These are phyloP conservation scores for Brenthis ino DNA, from an alignment of 2,888 invertebrate species.

Conservation along the genomic window DNA sequence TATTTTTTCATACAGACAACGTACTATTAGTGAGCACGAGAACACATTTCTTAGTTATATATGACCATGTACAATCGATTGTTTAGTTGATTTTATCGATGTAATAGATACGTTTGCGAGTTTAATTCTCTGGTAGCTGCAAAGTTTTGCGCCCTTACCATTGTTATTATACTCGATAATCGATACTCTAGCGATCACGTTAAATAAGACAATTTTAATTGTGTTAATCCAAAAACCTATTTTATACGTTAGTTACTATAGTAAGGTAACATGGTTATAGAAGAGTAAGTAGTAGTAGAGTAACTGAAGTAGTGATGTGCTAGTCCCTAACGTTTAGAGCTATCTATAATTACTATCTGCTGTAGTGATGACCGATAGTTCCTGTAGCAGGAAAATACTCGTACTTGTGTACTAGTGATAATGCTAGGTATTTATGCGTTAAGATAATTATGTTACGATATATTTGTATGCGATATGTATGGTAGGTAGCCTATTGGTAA, in stretches of 20 bases:
- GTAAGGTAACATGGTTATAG: no score
- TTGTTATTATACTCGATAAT: neutral
- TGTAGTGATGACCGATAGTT: slow-evolving; percentile 44
- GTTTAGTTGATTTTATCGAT: slow-evolving; percentile 9
- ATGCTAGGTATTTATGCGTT: slow-evolving; percentile 11
- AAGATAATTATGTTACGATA: slow-evolving; percentile 1
- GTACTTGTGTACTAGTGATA: slow-evolving; percentile 12
- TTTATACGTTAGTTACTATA: no score
- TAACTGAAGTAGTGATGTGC: slow-evolving; percentile 16
- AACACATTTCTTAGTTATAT: neutral
- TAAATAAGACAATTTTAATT: neutral
- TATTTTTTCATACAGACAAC: neutral
- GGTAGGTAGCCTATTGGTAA: neutral
- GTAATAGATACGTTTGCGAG: slow-evolving; percentile 11
- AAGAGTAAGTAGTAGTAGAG: neutral
- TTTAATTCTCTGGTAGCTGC: slow-evolving; percentile 10
- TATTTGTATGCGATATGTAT: neutral
- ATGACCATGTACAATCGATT: slow-evolving; percentile 7
- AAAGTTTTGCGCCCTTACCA: neutral
- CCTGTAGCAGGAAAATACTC: slow-evolving; percentile 32
- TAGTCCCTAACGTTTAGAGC: slow-evolving; percentile 35
- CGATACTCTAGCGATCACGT: slow-evolving; percentile 2
- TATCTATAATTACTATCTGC: slow-evolving; percentile 76
- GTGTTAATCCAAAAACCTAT: no score
- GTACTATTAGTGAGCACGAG: slow-evolving; percentile 1